Conservation (phyloP, 2,113 vertebrate genomes). For the Boleophthalmus pectinirostris region DNA sequence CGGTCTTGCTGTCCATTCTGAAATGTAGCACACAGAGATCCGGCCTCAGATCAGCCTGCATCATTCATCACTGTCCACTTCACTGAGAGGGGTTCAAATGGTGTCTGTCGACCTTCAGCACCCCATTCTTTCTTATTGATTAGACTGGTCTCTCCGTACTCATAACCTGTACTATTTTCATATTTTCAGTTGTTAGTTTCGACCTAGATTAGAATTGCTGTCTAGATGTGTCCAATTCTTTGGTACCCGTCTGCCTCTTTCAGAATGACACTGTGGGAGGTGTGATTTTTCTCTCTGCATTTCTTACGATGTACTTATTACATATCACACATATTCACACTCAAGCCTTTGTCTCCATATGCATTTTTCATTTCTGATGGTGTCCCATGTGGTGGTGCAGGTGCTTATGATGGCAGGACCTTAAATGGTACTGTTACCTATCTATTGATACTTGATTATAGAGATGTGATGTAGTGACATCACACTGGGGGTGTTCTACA, state of each 20-base stretch:
- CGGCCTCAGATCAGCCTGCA: not conserved
- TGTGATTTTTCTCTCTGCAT: conserved; percentile 32
- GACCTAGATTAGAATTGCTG: not conserved
- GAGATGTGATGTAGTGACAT: no score
- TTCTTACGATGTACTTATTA: conserved; percentile 22
- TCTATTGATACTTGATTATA: no score
- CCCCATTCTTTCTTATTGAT: conserved; percentile 3
- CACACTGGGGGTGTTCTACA: no score
- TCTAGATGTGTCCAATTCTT: conserved; percentile 26
- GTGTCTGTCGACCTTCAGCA: not conserved
- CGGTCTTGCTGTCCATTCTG: not conserved
- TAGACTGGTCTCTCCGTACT: not conserved
- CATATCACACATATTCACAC: conserved; percentile 3
- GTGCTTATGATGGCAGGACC: conserved; percentile 30
- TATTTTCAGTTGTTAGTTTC: not conserved
- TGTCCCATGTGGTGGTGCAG: conserved; percentile 23
- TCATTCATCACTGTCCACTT: conserved; percentile 1
- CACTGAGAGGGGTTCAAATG: conserved; percentile 1
- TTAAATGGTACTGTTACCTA: conserved; percentile 21
- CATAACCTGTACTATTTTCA: not conserved
- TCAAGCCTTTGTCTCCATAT: not conserved
- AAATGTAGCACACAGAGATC: not conserved
- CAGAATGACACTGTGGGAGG: not conserved
- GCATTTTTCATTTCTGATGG: not conserved
- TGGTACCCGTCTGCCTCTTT: conserved; percentile 31